Base-by-base conservation (phyloP, 2,888 invertebrate species). In the Litoditis marina region DNA sequence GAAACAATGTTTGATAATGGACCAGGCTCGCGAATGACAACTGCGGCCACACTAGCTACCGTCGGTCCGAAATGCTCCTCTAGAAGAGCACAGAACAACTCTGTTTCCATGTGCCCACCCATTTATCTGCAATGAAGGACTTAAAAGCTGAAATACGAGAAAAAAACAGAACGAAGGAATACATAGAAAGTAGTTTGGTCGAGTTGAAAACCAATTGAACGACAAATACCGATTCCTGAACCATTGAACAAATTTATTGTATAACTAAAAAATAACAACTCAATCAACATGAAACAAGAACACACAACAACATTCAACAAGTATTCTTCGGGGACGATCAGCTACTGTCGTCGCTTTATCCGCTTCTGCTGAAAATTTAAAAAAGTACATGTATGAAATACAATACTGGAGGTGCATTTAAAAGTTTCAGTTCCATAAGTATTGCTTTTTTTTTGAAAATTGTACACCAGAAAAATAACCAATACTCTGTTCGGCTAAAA, bases 61-160 rank as follows among this genome's bases (percentile, higher is more conserved):
- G 60, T 60, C n/a, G 32, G 57, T n/a, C 80, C 79, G 52, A 78
- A 80, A 55, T 76, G 72, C 36, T 80, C 80, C 57, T 77, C 74
- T 19, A 80, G 51, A 19, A 79, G 67, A 19, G 66, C 68, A 7
- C 67, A 65, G 57, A 77, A 77, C 46, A 80, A 65, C 53, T 72
- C 70, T 30, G 73, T 64, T 57, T 73, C 75, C 46, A 65, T 68
- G 39, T 67, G 71, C 42, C 71, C 73, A 19, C 69, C 68, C 52
- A 53, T 53, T 31, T 46, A 16, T 27, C 28, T 7, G 16, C 16
- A 25, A 4, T 47, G 8, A 22, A 19, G 19, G 44, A 44, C 22
- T 31, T 28, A 46, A 44, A n/a, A 16, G 27, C 22, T 19, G 19
- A 11, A 16, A 44, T 28, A 16, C 42, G 25, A 8, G 16, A 25